Evolutionary conservation across 2,888 invertebrate species (phyloP), one percentile per base, ranked within the genome.

Genomic region (Drosophila borborema): DNA sequence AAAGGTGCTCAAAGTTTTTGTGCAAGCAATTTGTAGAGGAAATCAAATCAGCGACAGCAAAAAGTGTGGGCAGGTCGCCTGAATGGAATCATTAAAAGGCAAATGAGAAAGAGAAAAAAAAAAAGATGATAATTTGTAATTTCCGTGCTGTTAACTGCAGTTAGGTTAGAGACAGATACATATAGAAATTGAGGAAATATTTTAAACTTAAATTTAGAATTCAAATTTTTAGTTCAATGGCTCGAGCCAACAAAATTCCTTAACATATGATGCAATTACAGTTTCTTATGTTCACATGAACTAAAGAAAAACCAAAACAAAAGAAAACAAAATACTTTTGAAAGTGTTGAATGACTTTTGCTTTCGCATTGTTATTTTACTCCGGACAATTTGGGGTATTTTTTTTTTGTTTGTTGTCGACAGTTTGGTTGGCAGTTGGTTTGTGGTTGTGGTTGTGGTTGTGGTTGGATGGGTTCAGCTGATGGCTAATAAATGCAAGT

Each of bases 401-500:
- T 68, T 45, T 40, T 6, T 38, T 5, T 3, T 38, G 14, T 38
- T 36, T 38, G 4, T 38, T 2, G 60, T 64, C 67, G 66, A 59
- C 75, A 70, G 49, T 70, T 77, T 74, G 65, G 70, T 64, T 74
- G 60, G 43, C 51, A 60, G 43, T n/a, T 45, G 51, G 18, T 20
- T 23, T 67, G 67, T 48, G 56, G 61, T 14, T 67, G 67, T 48
- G 56, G 61, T 14, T 70, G 72, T 61, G 56, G n/a, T n/a, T n/a
- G n/a, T n/a, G n/a, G 59, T 31, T n/a, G 49, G 31, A 10, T 31
- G 56, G 63, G 49, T 69, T 66, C 59, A 46, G 49, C 56, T 76
- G 77, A 82, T 71, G 84, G 74, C 88, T 89, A 89, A 86, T 86
- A 89, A 86, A 86, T 89, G 89, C 85, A 86, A 86, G 85, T 89